These are phyloP conservation scores for Phalera bucephala DNA, from an alignment of 2,888 invertebrate genomes.

Conservation along the genomic window DNA sequence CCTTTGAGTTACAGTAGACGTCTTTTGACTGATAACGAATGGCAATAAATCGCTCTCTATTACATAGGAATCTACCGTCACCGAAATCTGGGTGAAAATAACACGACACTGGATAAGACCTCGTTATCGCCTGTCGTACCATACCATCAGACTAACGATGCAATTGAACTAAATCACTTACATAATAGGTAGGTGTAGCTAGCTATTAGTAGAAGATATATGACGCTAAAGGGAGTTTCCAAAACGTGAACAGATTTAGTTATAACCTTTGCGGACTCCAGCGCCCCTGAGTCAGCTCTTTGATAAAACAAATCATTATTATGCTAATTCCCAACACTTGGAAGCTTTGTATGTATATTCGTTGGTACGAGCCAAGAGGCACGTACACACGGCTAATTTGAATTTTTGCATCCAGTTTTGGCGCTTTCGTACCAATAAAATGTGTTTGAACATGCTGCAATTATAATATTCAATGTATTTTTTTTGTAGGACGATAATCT, in stretches of 20 bases:
- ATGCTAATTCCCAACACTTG: constrained; percentile 50
- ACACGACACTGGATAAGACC: no score
- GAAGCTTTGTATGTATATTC: constrained; percentile 57
- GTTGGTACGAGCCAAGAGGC: constrained; percentile 48
- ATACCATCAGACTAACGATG: no score
- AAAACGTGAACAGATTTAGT: constrained; percentile 44
- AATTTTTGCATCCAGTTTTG: constrained; percentile 23
- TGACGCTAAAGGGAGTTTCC: constrained; percentile 39
- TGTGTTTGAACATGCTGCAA: constrained; percentile 6
- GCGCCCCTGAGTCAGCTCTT: constrained; percentile 44
- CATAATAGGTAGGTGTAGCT: no score
- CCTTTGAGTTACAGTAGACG: no score
- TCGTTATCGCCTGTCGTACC: no score
- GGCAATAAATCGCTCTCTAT: no score
- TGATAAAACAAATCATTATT: constrained; percentile 52
- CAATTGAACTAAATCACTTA: no score
- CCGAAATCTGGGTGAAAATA: no score
- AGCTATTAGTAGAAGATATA: constrained; percentile 5
- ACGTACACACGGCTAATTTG: constrained; percentile 51
- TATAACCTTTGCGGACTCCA: constrained; percentile 18
- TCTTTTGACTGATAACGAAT: no score
- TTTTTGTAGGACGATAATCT: no score
- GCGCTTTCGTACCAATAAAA: constrained; percentile 25
- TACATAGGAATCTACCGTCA: no score
- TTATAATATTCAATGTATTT: no score